Evolutionary conservation across 2,113 vertebrate species (phyloP).

Genomic region (Todiramphus chloris): DNA sequence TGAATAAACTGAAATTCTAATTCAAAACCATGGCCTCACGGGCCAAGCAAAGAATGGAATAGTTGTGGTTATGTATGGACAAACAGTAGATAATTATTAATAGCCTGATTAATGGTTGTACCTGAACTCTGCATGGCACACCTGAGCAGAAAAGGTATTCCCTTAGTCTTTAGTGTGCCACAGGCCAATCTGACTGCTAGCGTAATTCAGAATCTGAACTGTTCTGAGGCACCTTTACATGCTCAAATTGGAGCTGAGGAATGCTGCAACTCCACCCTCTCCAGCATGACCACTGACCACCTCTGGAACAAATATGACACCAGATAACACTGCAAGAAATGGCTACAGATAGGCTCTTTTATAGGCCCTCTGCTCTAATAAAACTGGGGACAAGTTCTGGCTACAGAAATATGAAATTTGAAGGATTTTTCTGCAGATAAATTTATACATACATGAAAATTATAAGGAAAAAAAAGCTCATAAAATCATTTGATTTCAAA

Average conservation of each 20-base stretch:
- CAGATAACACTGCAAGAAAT: neutral
- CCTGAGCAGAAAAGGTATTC: neutral
- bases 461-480: neutral
- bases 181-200: neutral
- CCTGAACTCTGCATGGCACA: neutral
- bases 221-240: neutral
- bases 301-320: neutral
- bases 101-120: neutral
- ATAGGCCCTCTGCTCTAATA: neutral
- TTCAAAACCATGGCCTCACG: neutral
- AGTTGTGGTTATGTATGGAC: neutral
- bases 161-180: neutral
- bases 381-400: neutral
- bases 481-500: neutral
- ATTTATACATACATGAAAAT: neutral
- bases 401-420: neutral
- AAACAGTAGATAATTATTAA: neutral
- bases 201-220: neutral
- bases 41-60: neutral
- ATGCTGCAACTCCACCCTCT: neutral
- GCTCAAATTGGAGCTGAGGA: neutral
- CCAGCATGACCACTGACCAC: rapidly evolving
- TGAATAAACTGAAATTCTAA: neutral
- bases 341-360: neutral
- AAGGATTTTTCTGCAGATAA: neutral